phyloP scores from a whole-genome alignment of 2,888 invertebrate species.

The Drosophila niveifrons region DNA sequence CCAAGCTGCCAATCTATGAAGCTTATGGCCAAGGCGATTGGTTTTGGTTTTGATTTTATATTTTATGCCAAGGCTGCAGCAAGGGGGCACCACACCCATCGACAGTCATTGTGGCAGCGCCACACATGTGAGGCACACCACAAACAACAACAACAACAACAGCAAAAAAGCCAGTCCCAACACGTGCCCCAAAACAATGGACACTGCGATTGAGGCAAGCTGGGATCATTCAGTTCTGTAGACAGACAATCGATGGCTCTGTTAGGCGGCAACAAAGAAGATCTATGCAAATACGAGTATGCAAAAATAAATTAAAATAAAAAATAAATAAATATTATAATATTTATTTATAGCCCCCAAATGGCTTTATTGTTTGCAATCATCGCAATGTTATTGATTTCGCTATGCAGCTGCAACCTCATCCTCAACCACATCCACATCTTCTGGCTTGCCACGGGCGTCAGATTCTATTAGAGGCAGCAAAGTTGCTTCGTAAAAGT shows the following conservation, averaged over 20 bases:
- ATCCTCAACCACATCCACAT: conserved; percentile 15
- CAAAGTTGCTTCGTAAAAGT: conserved; percentile 19
- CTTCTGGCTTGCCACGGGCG: conserved; percentile 57
- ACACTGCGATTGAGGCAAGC: conserved; percentile 23
- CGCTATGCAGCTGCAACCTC: conserved; percentile 59
- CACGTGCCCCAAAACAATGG: conserved; percentile 60
- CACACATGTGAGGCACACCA: conserved; percentile 56
- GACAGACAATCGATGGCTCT: conserved; percentile 62
- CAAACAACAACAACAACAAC: not conserved
- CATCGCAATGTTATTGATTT: conserved; percentile 63
- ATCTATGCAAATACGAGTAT: conserved; percentile 56
- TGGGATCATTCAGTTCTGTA: conserved; percentile 42
- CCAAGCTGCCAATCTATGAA: conserved; percentile 43
- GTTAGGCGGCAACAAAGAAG: conserved; percentile 57
- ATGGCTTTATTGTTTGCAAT: conserved; percentile 73
- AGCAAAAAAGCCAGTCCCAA: conserved; percentile 31
- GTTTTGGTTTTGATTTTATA: conserved; percentile 11
- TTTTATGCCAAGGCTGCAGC: conserved; percentile 69
- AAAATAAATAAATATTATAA: conserved; percentile 53
- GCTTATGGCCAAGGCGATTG: conserved; percentile 62
- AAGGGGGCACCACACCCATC: conserved; percentile 59
- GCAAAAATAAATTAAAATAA: conserved; percentile 57
- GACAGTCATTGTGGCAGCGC: conserved; percentile 16
- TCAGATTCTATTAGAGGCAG: conserved; percentile 59
- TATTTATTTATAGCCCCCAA: conserved; percentile 70